Percentiles rank a stretch among this genome's conserved stretches.
Conservation (phyloP, 2,113 vertebrate species). For the Oreotragus oreotragus region DNA sequence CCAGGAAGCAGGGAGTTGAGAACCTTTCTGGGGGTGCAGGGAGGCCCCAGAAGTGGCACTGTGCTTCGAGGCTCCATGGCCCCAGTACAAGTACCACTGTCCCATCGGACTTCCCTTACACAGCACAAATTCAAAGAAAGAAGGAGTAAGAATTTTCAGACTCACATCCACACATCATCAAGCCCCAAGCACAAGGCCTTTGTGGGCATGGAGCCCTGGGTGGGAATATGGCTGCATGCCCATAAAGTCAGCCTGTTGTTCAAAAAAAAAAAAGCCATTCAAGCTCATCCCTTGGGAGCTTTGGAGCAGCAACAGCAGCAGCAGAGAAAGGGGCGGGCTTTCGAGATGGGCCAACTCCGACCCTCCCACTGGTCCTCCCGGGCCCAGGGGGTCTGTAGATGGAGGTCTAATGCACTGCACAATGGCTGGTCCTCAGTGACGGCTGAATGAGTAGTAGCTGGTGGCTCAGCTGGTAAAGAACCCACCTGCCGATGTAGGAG, state of each 20-base stretch:
- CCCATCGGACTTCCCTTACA: background rate
- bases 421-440: fast-evolving
- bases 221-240: background rate
- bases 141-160: background rate
- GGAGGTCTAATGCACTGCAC: background rate
- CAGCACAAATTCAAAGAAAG: background rate
- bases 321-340: too few species aligned
- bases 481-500: background rate
- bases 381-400: background rate
- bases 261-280: background rate
- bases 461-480: background rate
- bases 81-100: background rate
- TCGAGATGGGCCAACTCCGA: background rate
- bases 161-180: background rate
- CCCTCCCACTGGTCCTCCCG: background rate
- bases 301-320: background rate
- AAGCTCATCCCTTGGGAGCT: background rate
- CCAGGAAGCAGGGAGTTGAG: background rate
- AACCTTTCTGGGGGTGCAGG: background rate
- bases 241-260: background rate
- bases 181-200: background rate
- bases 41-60: background rate
- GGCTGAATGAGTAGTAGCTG: background rate
- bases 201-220: background rate
- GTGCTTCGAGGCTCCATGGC: background rate